A percentile compares a stretch with the other conserved stretches of the same genome.
Evolutionary conservation across 2,888 invertebrate species (phyloP).

Genomic region (Ornithoptera alexandrae): DNA sequence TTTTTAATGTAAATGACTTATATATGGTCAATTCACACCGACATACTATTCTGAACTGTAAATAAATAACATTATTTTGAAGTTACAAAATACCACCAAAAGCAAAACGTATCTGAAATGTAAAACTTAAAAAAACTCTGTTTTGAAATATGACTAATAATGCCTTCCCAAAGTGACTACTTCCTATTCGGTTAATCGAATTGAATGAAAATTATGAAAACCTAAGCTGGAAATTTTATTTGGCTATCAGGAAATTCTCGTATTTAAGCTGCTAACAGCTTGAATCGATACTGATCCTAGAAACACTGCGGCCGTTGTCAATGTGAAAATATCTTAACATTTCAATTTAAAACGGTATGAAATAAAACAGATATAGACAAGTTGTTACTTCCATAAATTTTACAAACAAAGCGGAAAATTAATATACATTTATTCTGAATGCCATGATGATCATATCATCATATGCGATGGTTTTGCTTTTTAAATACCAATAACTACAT

Average conservation of each 20-base stretch:
- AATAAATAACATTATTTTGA: too few species aligned
- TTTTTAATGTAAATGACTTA: slow-evolving; percentile 3
- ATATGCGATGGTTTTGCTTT: slow-evolving; percentile 6
- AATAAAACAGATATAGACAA: slow-evolving; percentile 26
- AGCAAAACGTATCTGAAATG: too few species aligned
- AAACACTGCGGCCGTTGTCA: neutral
- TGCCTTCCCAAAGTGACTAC: too few species aligned
- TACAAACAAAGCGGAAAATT: slow-evolving; percentile 24
- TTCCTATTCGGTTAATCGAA: too few species aligned
- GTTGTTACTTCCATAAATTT: slow-evolving; percentile 23
- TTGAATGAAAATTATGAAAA: too few species aligned
- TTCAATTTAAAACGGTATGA: slow-evolving; percentile 10
- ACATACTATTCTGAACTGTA: too few species aligned
- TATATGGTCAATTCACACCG: slow-evolving; percentile 3
- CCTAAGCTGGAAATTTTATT: too few species aligned
- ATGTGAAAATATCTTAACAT: slow-evolving; percentile 16
- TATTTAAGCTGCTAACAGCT: too few species aligned
- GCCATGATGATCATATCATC: slow-evolving; percentile 18
- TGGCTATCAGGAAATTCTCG: too few species aligned
- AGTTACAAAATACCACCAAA: too few species aligned
- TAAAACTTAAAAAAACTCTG: too few species aligned
- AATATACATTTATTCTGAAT: slow-evolving; percentile 28
- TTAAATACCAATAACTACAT: slow-evolving; percentile 20
- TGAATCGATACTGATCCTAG: neutral
- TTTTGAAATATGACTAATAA: too few species aligned